Percentiles rank a stretch among this genome's conserved stretches.
Evolutionary conservation across 2,113 vertebrate genomes (phyloP).

Genomic region (Microtus richardsoni): DNA sequence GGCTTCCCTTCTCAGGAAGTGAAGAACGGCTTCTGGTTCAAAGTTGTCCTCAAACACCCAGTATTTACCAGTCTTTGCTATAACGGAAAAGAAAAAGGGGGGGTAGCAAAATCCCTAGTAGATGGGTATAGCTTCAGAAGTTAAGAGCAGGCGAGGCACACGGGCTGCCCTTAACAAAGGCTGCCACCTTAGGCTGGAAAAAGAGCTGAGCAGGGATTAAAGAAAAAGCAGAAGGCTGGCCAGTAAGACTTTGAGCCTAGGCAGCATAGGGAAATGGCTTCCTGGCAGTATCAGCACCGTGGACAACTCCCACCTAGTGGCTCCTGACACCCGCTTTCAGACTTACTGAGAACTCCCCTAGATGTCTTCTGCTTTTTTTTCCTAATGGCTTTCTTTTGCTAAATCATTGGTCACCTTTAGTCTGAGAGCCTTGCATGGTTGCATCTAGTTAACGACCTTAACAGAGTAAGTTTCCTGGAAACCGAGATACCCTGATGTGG

Average conservation of each 20-base stretch:
- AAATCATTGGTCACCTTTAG: slow-evolving; percentile 10
- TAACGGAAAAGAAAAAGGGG: background rate
- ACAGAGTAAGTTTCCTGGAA: slow-evolving; percentile 44
- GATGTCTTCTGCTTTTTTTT: background rate
- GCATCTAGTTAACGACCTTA: background rate
- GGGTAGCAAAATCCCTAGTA: background rate
- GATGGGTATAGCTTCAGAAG: background rate
- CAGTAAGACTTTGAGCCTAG: background rate
- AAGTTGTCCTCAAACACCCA: background rate
- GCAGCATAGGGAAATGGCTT: background rate
- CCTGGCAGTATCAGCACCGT: slow-evolving; percentile 78
- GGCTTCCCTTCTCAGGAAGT: background rate
- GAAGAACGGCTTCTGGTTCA: slow-evolving; percentile 54
- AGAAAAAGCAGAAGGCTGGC: background rate
- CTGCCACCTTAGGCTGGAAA: background rate
- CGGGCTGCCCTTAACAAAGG: background rate
- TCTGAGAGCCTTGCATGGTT: background rate
- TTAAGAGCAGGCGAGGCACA: background rate
- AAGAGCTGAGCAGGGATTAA: background rate
- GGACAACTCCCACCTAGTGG: slow-evolving; percentile 71
- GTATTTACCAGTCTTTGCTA: slow-evolving; percentile 14
- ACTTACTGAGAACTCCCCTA: background rate
- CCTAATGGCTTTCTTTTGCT: background rate
- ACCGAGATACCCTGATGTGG: background rate
- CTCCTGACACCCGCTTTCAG: background rate